Percentiles rank a stretch among this genome's conserved stretches.
These are phyloP conservation scores for Tenthredo distinguenda DNA, from an alignment of 2,888 invertebrate genomes.

Conservation along the genomic window DNA sequence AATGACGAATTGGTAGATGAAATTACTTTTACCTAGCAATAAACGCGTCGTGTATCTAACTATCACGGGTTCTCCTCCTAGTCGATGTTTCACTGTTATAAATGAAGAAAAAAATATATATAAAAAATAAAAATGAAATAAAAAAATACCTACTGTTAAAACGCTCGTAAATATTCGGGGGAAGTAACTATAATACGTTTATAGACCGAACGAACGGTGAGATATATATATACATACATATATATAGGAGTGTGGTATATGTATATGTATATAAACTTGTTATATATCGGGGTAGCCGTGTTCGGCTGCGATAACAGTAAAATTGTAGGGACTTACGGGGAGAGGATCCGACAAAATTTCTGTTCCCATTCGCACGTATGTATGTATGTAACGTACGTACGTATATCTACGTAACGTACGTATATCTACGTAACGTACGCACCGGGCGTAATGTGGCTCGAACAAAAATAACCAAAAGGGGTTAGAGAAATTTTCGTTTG, in stretches of 20 bases:
- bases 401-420: no score
- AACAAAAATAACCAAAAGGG: neutral
- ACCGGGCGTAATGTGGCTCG: neutral
- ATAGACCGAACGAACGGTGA: conserved; percentile 1
- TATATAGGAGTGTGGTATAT: neutral
- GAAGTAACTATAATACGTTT: conserved; percentile 18
- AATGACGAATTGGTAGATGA: neutral
- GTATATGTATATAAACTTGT: conserved; percentile 9
- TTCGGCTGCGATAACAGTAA: conserved; percentile 45
- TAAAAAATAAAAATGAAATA: neutral
- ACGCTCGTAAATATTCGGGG: conserved; percentile 27
- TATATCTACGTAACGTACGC: neutral
- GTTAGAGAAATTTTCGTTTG: no score
- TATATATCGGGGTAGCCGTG: conserved; percentile 36
- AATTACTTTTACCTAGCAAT: neutral
- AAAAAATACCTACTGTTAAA: conserved; percentile 7
- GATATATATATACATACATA: neutral
- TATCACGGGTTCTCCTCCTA: neutral
- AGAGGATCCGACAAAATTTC: conserved; percentile 42
- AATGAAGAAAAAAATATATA: neutral
- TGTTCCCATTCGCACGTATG: conserved; percentile 11
- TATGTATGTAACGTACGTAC: neutral
- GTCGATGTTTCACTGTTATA: neutral
- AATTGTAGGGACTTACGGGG: conserved; percentile 36
- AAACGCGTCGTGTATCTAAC: neutral